These are phyloP conservation scores for Cololabis saira DNA, from an alignment of 2,113 vertebrate genomes.

Conservation along the genomic window DNA sequence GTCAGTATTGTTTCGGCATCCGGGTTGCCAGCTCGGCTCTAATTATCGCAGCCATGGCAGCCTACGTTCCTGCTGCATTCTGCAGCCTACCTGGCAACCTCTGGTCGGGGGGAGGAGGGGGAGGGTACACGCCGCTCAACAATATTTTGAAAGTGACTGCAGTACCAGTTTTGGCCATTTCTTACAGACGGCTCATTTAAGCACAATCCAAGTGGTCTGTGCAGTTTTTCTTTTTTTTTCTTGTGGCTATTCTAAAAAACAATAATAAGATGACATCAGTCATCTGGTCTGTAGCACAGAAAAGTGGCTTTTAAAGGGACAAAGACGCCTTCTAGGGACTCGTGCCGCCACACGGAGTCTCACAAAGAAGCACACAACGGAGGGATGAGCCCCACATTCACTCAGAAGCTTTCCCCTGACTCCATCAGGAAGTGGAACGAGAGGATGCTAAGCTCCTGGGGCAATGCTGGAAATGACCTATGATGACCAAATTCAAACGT, in stretches of 20 bases:
- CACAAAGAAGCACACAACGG: conserved; percentile 38
- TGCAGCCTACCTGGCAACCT: too few relatives aligned
- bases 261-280: conserved; percentile 55
- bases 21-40: too few relatives aligned
- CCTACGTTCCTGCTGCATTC: too few relatives aligned
- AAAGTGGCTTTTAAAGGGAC: conserved; percentile 41
- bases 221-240: conserved; percentile 45
- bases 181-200: too few relatives aligned
- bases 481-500: conserved; percentile 35
- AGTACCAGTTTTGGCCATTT: too few relatives aligned
- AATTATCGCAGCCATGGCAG: too few relatives aligned
- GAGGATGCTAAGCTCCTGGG: conserved; percentile 39
- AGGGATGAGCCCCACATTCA: conserved; percentile 35
- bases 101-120: too few relatives aligned
- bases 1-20: too few relatives aligned
- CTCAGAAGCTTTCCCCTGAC: conserved; percentile 28
- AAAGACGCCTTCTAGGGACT: conserved; percentile 49
- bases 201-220: conserved; percentile 13
- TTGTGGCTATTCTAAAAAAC: conserved; percentile 48
- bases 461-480: conserved; percentile 39
- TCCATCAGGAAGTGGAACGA: conserved; percentile 31
- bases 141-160: too few relatives aligned
- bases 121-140: too few relatives aligned
- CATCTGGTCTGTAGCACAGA: conserved; percentile 60
- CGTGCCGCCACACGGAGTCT: conserved; percentile 28